Base-by-base conservation (phyloP, 2,797 vertebrate species). In the Hipposideros larvatus region DNA sequence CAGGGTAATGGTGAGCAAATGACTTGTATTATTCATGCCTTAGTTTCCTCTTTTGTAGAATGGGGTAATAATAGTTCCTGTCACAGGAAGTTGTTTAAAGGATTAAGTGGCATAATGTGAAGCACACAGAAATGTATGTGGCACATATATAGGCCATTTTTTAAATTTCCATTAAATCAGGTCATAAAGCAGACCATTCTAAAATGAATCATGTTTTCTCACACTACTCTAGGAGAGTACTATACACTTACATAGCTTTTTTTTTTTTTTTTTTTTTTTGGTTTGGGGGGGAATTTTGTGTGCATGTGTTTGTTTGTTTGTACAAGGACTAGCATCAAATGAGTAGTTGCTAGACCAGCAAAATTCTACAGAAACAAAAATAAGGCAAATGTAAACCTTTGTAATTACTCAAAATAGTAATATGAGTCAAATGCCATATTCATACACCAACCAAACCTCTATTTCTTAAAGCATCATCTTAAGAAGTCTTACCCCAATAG, bases 381-480 rank as follows among this genome's bases (percentile, higher is more conserved):
- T 5, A 51, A 16, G 74, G 41, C 34, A 87, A 71, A 77, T 26
- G 13, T 37, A 75, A 92, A 88, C 11, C 9, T 90, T 59, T 78
- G 0, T 37, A 84, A 53, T 95, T 51, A 8, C 89, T 96, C 70
- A 90, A 68, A 94, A 71, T 63, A 73, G 24, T 48, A 92, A 55
- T 34, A 7, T 41, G 34, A 34, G 28, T 43, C 24, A 87, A 82
- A 43, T 73, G 77, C 31, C 53, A 43, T 85, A 37, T 71, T 48
- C 53, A 37, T 34, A 57, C 1, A n/a, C 22, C 53, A 90, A 57
- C 2, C 16, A 65, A 61, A 85, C 37, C 14, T 85, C 48, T 78
- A 59, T 63, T 91, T 80, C 55, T 22, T 28, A 90, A 94, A 73
- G 74, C 26, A 53, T 87, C 34, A 37, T 19, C 26, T 70, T 65